A percentile compares a stretch with the other conserved stretches of the same genome.
These are phyloP conservation scores for Sabatieria punctata DNA, from an alignment of 2,888 invertebrate genomes.

Conservation along the genomic window DNA sequence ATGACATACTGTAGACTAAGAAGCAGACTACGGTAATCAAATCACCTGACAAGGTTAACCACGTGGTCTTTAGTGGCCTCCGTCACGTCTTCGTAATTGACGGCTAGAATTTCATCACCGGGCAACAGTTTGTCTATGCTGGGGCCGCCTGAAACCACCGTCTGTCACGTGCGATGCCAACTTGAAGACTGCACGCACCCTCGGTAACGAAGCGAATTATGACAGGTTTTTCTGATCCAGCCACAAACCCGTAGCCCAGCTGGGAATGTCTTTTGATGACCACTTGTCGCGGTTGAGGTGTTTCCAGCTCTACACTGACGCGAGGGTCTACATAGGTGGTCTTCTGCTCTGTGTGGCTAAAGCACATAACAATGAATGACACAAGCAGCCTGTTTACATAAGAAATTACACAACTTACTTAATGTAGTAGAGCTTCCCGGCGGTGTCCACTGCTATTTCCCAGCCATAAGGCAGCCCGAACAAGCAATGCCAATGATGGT, in stretches of 20 bases:
- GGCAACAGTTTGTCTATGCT: conserved; percentile 73
- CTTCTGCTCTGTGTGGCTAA: conserved; percentile 53
- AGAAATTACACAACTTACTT: conserved; percentile 47
- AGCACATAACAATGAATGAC: conserved; percentile 13
- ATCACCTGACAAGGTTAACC: conserved; percentile 53
- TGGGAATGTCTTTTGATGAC: conserved; percentile 55
- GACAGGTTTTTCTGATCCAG: conserved; percentile 77
- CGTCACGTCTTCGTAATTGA: conserved; percentile 76
- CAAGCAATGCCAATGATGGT: conserved; percentile 55
- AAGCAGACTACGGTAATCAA: neutral
- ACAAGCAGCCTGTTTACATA: neutral
- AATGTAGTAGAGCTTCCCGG: conserved; percentile 70
- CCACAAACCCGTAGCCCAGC: conserved; percentile 84
- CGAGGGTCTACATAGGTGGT: conserved; percentile 73
- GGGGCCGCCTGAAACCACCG: conserved; percentile 62
- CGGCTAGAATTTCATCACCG: conserved; percentile 72
- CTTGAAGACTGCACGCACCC: no score
- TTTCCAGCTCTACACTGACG: conserved; percentile 30
- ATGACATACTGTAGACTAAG: neutral
- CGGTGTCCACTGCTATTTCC: conserved; percentile 66
- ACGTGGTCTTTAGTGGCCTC: conserved; percentile 68
- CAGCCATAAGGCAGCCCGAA: conserved; percentile 63
- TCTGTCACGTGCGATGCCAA: no score
- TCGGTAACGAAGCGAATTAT: conserved; percentile 53
- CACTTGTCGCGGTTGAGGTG: conserved; percentile 60